These are phyloP conservation scores for Bombus turneri DNA, from an alignment of 1,140 invertebrate species.

Conservation along the genomic window DNA sequence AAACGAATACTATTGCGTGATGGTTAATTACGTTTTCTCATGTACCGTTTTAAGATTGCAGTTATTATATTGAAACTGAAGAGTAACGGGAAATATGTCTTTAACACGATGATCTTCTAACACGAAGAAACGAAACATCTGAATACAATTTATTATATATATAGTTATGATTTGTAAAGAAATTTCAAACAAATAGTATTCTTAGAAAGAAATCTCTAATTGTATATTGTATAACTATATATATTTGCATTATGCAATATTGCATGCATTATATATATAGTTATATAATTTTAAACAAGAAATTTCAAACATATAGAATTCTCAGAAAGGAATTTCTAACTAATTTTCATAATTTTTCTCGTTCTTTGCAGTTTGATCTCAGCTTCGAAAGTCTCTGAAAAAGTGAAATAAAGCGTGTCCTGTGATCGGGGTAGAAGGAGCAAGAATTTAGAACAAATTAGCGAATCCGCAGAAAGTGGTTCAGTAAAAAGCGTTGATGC, in stretches of 20 bases:
- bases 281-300: background rate
- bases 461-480: conserved; percentile 30
- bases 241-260: too few species aligned
- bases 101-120: background rate
- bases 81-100: background rate
- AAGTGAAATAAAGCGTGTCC: conserved; percentile 10
- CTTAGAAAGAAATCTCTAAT: too few species aligned
- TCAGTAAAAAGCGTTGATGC: background rate
- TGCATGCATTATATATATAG: background rate
- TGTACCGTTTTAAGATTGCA: background rate
- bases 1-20: background rate
- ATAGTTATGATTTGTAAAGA: background rate
- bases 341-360: background rate
- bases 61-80: background rate
- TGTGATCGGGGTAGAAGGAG: background rate
- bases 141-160: background rate
- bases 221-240: too few species aligned
- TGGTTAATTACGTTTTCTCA: background rate
- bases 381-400: conserved; percentile 18
- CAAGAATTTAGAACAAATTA: conserved; percentile 12
- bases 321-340: background rate
- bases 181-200: background rate
- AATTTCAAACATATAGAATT: background rate
- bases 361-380: too few species aligned
- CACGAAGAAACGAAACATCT: background rate